Conservation (phyloP, 1,140 invertebrate genomes). For the Conopomorpha cramerella region DNA sequence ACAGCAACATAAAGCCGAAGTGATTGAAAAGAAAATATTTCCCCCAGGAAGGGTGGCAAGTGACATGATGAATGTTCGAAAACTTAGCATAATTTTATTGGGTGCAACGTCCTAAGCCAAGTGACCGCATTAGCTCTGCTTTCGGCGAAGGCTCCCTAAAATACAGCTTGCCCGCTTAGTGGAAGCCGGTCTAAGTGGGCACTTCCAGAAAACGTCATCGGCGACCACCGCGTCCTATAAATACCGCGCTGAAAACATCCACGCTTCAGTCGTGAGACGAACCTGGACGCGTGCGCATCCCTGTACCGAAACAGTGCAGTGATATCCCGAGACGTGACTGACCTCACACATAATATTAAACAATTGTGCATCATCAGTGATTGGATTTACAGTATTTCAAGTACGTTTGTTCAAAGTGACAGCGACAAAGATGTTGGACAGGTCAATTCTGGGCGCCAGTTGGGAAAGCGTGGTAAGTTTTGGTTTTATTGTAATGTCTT, state of each 20-base stretch:
- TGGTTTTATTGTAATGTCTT: conserved; percentile 2
- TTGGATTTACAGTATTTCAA: no score
- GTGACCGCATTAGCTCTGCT: no score
- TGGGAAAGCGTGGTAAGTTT: conserved; percentile 53
- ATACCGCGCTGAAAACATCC: conserved; percentile 31
- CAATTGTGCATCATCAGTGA: no score
- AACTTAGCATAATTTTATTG: no score
- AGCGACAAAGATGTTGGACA: conserved; percentile 42
- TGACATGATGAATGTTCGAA: no score
- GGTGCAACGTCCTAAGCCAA: no score
- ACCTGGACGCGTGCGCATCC: conserved; percentile 19
- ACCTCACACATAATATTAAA: no score
- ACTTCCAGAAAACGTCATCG: conserved; percentile 44
- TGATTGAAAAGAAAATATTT: no score
- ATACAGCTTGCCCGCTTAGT: conserved; percentile 37
- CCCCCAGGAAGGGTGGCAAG: no score
- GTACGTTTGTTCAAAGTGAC: conserved; percentile 12
- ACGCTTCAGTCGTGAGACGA: conserved; percentile 44
- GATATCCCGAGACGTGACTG: conserved; percentile 32
- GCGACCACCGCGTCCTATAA: conserved; percentile 28
- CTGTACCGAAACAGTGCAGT: conserved; percentile 29
- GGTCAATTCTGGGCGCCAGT: conserved; percentile 41
- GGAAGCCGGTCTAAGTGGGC: conserved; percentile 29
- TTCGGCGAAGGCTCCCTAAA: conserved; percentile 25
- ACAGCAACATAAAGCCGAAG: no score